phyloP scores from a whole-genome alignment of 2,888 invertebrate genomes.

The Synergus japonicus region DNA sequence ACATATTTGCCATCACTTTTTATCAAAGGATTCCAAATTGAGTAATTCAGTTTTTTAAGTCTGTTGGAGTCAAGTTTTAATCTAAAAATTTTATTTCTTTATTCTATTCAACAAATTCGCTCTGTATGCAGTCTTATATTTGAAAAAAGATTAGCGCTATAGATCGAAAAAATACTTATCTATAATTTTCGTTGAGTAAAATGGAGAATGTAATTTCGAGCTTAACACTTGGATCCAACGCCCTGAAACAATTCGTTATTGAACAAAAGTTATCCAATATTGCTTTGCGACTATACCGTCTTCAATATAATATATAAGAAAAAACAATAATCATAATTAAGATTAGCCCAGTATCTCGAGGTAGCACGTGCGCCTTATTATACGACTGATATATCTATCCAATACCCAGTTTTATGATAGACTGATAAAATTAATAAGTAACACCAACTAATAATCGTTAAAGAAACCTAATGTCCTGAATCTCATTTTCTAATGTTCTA shows the following conservation, averaged over 20 bases:
- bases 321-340: slow-evolving; percentile 38
- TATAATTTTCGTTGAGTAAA: too few relatives aligned
- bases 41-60: too few relatives aligned
- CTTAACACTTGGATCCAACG: too few relatives aligned
- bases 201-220: too few relatives aligned
- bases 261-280: slow-evolving; percentile 7
- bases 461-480: slow-evolving; percentile 5
- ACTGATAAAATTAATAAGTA: slow-evolving; percentile 63
- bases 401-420: slow-evolving; percentile 70
- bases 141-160: too few relatives aligned
- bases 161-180: too few relatives aligned
- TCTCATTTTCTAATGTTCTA: slow-evolving; percentile 26
- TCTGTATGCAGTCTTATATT: too few relatives aligned
- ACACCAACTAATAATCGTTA: slow-evolving; percentile 49
- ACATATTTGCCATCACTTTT: too few relatives aligned
- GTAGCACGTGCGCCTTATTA: slow-evolving; percentile 51
- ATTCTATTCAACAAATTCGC: too few relatives aligned
- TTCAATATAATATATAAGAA: slow-evolving; percentile 28
- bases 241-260: neutral
- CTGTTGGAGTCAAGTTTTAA: too few relatives aligned
- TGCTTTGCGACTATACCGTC: slow-evolving; percentile 3
- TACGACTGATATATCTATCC: slow-evolving; percentile 61
- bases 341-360: slow-evolving; percentile 36
- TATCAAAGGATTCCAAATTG: too few relatives aligned
- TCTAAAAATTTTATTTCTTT: too few relatives aligned